Evolutionary conservation across 2,113 vertebrate species (phyloP).

Genomic region (Calyptomena viridis): DNA sequence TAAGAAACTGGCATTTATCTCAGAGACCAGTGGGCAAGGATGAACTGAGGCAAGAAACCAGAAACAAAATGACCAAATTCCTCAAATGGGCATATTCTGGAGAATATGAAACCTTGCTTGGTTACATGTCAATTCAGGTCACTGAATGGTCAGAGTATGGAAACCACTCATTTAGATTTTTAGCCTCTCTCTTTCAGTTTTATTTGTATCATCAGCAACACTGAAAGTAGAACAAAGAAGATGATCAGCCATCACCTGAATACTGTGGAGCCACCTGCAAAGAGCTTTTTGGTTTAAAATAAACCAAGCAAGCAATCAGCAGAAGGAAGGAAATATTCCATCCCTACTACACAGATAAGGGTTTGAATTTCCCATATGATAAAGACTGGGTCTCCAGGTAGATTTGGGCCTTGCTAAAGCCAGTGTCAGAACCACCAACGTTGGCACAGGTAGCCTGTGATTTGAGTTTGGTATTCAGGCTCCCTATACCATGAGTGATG

Average conservation of each 20-base stretch:
- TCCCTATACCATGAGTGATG: fast-evolving
- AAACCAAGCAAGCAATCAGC: neutral
- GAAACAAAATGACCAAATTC: neutral
- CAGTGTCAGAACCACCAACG: neutral
- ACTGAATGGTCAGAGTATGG: neutral
- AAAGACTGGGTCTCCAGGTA: neutral
- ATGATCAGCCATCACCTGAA: neutral
- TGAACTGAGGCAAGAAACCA: neutral
- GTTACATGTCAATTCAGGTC: neutral
- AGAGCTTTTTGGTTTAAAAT: neutral
- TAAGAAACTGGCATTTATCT: neutral
- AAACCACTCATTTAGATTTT: neutral
- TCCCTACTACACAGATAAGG: neutral
- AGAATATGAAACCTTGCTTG: neutral
- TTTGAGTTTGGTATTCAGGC: neutral
- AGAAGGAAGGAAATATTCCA: neutral
- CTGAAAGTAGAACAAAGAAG: neutral
- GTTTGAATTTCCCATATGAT: neutral
- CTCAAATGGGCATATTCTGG: neutral
- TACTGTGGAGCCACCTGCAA: neutral
- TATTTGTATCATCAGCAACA: neutral
- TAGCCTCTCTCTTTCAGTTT: neutral
- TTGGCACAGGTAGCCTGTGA: neutral
- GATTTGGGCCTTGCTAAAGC: neutral
- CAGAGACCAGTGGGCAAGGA: neutral